Percentiles rank a stretch among this genome's conserved stretches.
These are phyloP conservation scores for Gandaritis pyraliata DNA, from an alignment of 2,888 invertebrate species.

Conservation along the genomic window DNA sequence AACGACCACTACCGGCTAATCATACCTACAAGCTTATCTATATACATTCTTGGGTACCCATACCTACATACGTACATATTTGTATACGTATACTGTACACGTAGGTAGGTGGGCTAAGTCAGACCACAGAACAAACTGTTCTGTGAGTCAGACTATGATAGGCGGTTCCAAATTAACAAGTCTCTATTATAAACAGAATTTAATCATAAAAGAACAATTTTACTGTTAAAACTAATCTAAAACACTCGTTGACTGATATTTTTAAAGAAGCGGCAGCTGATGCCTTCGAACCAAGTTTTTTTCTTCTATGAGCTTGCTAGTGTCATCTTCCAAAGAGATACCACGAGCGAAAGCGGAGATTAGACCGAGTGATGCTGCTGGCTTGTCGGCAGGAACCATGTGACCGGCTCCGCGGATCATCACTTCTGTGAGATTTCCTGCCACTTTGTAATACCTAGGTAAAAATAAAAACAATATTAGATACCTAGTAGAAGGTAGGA, in stretches of 20 bases:
- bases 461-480: not conserved
- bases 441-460: slow-evolving; percentile 83
- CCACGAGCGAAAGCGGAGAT: slow-evolving; percentile 85
- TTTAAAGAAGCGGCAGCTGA: slow-evolving; percentile 53
- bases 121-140: too few relatives aligned
- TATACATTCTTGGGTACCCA: too few relatives aligned
- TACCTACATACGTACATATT: too few relatives aligned
- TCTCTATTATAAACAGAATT: not conserved
- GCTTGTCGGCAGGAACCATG: slow-evolving; percentile 87
- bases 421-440: slow-evolving; percentile 84
- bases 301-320: slow-evolving; percentile 62
- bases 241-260: not conserved
- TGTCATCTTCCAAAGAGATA: slow-evolving; percentile 64
- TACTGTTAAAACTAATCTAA: slow-evolving; percentile 8
- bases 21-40: too few relatives aligned
- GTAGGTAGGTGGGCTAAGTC: too few relatives aligned
- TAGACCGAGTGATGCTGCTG: slow-evolving; percentile 84
- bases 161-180: not conserved
- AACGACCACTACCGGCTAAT: too few relatives aligned
- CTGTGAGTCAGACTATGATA: too few relatives aligned
- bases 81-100: too few relatives aligned
- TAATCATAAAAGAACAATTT: slow-evolving; percentile 7
- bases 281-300: slow-evolving; percentile 62
- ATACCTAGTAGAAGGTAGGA: too few relatives aligned
- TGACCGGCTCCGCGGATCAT: slow-evolving; percentile 87